Evolutionary conservation across 2,797 vertebrate genomes (phyloP), one percentile per base, ranked within the genome.

Genomic region (Crax fasciolata): DNA sequence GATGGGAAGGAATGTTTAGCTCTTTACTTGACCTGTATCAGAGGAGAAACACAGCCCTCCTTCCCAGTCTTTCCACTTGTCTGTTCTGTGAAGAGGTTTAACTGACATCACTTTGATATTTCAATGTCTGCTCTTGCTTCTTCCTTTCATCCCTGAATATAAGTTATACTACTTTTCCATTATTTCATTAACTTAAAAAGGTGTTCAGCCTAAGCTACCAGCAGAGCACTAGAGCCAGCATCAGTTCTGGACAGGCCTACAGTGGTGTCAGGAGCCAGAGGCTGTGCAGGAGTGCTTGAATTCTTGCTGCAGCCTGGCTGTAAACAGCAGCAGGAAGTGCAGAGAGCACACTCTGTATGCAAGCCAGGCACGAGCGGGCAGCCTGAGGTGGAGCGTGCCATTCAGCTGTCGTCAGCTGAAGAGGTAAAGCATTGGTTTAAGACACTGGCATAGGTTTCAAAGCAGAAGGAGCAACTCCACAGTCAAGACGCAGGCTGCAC

Each of bases 31-130:
- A 86, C 51, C 43, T 91, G 65, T 85, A 20, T 3, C 54, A 41
- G n/a, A 86, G 41, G 79, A 86, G 81, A 90, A 88, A 46, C 41
- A 11, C 73, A 88, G 27, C n/a, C 52, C 62, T 88, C 28, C 30
- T 76, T 84, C 88, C 85, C 71, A 74, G 57, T 63, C 35, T 92
- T 93, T 90, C 43, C 63, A 79, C 73, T 84, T 52, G 66, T 30
- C 35, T 59, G 32, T 78, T 95, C 75, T 39, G 41, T 67, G 16
- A 85, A 72, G 85, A 63, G 20, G 20, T 81, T 92, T 67, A 87
- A 87, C 57, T 87, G 82, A 80, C 66, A 61, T 88, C 51, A 84
- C 32, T 90, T 90, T 77, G 68, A 74, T 87, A 87, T 90, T 93
- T 89, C 61, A 78, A 4, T n/a, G 52, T 93, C 77, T 90, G 71